These are phyloP conservation scores for Ridgeia piscesae DNA, from an alignment of 1,140 invertebrate species.

Conservation along the genomic window DNA sequence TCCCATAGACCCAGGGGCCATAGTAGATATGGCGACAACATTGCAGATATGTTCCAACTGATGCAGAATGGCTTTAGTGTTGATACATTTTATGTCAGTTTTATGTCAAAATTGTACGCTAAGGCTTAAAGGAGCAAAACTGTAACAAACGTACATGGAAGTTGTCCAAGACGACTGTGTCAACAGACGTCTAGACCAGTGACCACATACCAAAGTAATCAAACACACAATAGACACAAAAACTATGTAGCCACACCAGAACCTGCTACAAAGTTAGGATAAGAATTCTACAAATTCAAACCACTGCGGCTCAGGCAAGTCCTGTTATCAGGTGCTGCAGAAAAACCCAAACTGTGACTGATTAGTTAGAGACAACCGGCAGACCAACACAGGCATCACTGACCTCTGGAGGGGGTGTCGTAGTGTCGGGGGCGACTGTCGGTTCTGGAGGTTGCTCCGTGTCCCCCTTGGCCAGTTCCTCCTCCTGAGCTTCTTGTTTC, in stretches of 20 bases:
- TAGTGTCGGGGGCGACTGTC: conserved; percentile 39
- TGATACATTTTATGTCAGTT: not conserved
- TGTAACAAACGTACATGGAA: not conserved
- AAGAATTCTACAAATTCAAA: not conserved
- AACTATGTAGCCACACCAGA: not conserved
- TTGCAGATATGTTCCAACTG: not conserved
- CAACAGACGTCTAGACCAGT: not conserved
- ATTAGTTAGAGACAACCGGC: not conserved
- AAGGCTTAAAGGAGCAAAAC: not conserved
- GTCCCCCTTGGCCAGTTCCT: conserved; percentile 28
- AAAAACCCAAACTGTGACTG: not conserved
- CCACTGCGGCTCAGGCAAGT: not conserved
- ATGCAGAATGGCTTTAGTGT: not conserved
- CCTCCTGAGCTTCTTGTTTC: conserved; percentile 21
- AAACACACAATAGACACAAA: not conserved
- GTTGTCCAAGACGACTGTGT: not conserved
- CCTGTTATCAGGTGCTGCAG: not conserved
- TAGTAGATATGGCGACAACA: not conserved
- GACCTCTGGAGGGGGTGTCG: conserved; percentile 34
- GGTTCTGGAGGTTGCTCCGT: conserved; percentile 26
- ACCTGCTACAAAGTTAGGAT: not conserved
- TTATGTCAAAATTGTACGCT: not conserved
- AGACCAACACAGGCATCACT: conserved; percentile 6
- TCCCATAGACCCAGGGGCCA: too few relatives aligned
- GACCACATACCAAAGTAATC: not conserved